Conservation (phyloP, 2,113 vertebrate species). For the Larimichthys polyactis region DNA sequence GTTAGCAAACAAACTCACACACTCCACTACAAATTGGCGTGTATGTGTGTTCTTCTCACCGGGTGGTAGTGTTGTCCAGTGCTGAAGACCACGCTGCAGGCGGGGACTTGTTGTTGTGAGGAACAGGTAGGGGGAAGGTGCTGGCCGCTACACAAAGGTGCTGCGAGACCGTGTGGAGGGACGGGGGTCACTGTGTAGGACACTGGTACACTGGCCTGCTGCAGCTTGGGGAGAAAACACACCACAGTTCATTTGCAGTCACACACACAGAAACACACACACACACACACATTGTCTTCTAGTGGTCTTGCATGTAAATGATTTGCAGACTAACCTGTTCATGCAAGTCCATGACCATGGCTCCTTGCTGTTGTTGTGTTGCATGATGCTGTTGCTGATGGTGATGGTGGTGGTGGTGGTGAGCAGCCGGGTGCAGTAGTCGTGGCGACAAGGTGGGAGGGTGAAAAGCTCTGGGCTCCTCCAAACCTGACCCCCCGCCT, state of each 20-base stretch:
- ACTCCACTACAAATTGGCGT: constrained; percentile 1
- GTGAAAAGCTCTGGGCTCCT: constrained; percentile 95
- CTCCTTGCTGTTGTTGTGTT: constrained; percentile 90
- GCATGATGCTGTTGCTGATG: constrained; percentile 85
- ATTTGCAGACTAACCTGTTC: constrained; percentile 87
- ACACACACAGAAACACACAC: not conserved
- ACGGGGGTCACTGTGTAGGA: constrained; percentile 95
- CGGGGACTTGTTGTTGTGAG: constrained; percentile 93
- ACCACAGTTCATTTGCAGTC: constrained; percentile 12
- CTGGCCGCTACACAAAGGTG: constrained; percentile 94
- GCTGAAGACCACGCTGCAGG: constrained; percentile 97
- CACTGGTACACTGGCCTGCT: constrained; percentile 93
- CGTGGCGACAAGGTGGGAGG: constrained; percentile 93
- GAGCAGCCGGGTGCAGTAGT: constrained; percentile 92
- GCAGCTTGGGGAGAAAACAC: constrained; percentile 85
- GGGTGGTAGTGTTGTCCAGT: constrained; percentile 95
- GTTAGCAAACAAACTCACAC: constrained; percentile 15
- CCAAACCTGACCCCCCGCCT: constrained; percentile 79
- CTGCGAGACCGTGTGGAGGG: constrained; percentile 92
- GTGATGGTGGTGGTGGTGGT: constrained; percentile 86
- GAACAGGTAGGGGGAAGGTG: constrained; percentile 95
- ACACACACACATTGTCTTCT: not conserved
- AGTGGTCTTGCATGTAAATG: no score
- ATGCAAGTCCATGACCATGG: constrained; percentile 95
- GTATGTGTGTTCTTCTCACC: constrained; percentile 88